phyloP scores from a whole-genome alignment of 2,797 vertebrate genomes.

The Coluber constrictor region DNA sequence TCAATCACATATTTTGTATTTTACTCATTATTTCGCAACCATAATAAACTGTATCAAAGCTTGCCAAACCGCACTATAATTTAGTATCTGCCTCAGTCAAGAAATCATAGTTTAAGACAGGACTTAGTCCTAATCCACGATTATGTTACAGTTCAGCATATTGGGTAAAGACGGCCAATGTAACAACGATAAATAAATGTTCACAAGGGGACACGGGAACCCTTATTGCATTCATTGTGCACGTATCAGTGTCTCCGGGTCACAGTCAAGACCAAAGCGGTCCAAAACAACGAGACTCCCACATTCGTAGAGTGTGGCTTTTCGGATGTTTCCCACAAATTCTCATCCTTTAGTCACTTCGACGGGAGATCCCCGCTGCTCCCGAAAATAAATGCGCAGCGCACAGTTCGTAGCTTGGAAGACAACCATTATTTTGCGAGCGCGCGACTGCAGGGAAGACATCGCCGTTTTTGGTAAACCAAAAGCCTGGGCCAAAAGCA shows the following conservation, averaged over 20 bases:
- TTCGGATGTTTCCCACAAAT: background rate
- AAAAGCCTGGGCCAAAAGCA: background rate
- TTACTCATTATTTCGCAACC: background rate
- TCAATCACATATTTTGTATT: background rate
- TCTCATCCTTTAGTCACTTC: background rate
- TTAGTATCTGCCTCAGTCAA: background rate
- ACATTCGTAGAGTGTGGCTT: background rate
- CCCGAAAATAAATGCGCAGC: background rate
- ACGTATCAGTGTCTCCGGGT: background rate
- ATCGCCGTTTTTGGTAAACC: background rate
- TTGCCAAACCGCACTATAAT: background rate
- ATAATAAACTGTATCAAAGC: background rate
- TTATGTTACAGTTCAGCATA: background rate
- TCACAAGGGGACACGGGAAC: background rate
- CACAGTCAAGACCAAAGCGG: background rate
- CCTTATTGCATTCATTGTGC: background rate
- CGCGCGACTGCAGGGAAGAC: background rate
- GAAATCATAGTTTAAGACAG: background rate
- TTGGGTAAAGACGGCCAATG: background rate
- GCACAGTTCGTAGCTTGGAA: background rate
- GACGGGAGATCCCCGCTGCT: background rate
- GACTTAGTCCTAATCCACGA: background rate
- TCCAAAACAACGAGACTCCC: background rate
- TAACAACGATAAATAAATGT: background rate
- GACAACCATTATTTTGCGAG: too few species aligned